Conservation (phyloP, 2,113 vertebrate species). For the Tetraodon nigroviridis region DNA sequence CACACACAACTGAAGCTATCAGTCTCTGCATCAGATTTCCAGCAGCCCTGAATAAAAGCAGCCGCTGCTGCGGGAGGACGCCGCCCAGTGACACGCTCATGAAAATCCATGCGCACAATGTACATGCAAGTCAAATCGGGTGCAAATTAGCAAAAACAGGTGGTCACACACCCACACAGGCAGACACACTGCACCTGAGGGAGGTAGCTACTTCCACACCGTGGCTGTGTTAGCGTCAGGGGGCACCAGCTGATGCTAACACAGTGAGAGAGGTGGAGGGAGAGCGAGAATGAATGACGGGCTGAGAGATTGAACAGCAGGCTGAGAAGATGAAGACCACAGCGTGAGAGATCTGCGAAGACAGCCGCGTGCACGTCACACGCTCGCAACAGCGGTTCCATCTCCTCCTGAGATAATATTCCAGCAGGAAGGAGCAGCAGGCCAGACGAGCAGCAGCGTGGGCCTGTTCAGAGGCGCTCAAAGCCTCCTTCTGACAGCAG, state of each 20-base stretch:
- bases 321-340: background rate
- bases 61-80: conserved; percentile 23
- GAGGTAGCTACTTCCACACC: conserved; percentile 32
- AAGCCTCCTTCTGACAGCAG: no score
- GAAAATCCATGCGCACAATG: conserved; percentile 6
- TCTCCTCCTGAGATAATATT: no score
- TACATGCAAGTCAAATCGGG: conserved; percentile 60
- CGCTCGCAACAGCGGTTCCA: no score
- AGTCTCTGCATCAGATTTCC: no score
- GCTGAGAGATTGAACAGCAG: background rate
- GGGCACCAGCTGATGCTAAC: conserved; percentile 28
- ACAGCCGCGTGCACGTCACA: background rate
- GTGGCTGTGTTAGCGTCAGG: conserved; percentile 10
- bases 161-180: conserved; percentile 2
- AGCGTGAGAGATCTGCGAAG: background rate
- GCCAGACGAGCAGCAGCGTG: no score
- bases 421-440: no score
- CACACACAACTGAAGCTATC: no score
- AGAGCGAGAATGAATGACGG: conserved; percentile 20
- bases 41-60: conserved; percentile 29
- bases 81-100: conserved; percentile 3
- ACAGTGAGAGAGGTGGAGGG: conserved; percentile 16
- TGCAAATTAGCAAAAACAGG: conserved; percentile 30
- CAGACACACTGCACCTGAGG: conserved; percentile 30
- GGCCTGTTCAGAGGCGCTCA: no score